These are phyloP conservation scores for Dendroctonus ponderosae DNA, from an alignment of 1,140 invertebrate genomes.

Conservation along the genomic window DNA sequence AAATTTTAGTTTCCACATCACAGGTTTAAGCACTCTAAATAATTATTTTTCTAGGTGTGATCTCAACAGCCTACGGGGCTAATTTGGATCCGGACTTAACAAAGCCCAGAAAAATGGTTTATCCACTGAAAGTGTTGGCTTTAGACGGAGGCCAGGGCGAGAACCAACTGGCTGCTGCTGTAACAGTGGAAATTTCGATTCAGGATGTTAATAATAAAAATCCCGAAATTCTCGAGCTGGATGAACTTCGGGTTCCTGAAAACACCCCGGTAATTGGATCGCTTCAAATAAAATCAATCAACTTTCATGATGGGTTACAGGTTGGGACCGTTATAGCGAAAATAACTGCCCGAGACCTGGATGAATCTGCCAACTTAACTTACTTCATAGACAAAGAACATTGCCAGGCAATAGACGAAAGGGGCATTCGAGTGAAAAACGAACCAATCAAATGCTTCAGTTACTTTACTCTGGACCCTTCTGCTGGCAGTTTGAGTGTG, in stretches of 20 bases:
- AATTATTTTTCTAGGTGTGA: slow-evolving; percentile 48
- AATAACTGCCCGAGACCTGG: slow-evolving; percentile 74
- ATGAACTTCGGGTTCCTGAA: slow-evolving; percentile 67
- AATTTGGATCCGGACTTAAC: slow-evolving; percentile 87
- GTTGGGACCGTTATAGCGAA: slow-evolving; percentile 69
- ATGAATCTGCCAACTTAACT: slow-evolving; percentile 71
- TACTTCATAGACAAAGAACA: slow-evolving; percentile 69
- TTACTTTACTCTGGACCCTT: slow-evolving; percentile 71
- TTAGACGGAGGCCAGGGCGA: slow-evolving; percentile 84
- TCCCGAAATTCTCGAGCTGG: slow-evolving; percentile 70
- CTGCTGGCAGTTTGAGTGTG: slow-evolving; percentile 69
- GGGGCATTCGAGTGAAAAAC: slow-evolving; percentile 66
- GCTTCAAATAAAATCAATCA: not conserved
- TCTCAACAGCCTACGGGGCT: slow-evolving; percentile 83
- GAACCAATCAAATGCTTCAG: slow-evolving; percentile 71
- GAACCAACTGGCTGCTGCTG: slow-evolving; percentile 67
- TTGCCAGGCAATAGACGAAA: slow-evolving; percentile 78
- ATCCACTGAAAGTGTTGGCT: slow-evolving; percentile 70
- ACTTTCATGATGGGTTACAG: slow-evolving; percentile 49
- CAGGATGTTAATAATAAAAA: slow-evolving; percentile 90
- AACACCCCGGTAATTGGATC: slow-evolving; percentile 65
- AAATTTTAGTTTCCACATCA: no score
- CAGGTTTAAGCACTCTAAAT: not conserved
- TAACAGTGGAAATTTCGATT: slow-evolving; percentile 80
- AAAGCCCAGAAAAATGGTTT: slow-evolving; percentile 67